phyloP scores from a whole-genome alignment of 2,888 invertebrate species.

The Microchrysa polita region DNA sequence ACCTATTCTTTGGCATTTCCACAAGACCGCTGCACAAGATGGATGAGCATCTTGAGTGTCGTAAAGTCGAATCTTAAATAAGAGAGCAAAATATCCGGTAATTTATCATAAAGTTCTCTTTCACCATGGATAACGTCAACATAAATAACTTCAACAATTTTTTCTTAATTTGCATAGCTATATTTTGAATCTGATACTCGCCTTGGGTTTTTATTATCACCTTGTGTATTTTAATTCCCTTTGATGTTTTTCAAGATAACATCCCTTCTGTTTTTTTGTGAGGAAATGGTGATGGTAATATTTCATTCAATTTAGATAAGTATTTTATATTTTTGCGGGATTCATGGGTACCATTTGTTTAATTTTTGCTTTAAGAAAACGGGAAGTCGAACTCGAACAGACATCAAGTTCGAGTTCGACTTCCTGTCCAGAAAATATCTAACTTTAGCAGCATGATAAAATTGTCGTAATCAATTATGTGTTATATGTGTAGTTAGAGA shows the following conservation, averaged over 20 bases:
- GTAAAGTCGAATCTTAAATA: slow-evolving; percentile 49
- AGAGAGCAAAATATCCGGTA: slow-evolving; percentile 49
- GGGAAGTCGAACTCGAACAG: too few relatives aligned
- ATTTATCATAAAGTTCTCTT: slow-evolving; percentile 49
- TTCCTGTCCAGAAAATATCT: too few relatives aligned
- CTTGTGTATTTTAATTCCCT: slow-evolving; percentile 50
- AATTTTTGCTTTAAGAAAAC: too few relatives aligned
- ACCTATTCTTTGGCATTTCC: too few relatives aligned
- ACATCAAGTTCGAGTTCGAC: too few relatives aligned
- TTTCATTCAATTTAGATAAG: too few relatives aligned
- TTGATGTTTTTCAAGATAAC: slow-evolving; percentile 47
- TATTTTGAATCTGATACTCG: slow-evolving; percentile 52
- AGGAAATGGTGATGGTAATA: slow-evolving; percentile 5
- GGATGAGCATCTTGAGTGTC: slow-evolving; percentile 49
- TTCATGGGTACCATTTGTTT: too few relatives aligned
- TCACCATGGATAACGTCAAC: slow-evolving; percentile 62
- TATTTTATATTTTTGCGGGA: too few relatives aligned
- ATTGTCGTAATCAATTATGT: too few relatives aligned
- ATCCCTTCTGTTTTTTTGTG: background rate
- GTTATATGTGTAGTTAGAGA: too few relatives aligned
- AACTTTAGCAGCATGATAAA: too few relatives aligned
- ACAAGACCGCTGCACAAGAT: slow-evolving; percentile 42
- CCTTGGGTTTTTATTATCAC: slow-evolving; percentile 50
- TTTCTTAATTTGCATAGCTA: slow-evolving; percentile 56
- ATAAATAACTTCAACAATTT: slow-evolving; percentile 64